Percentiles rank a stretch among this genome's conserved stretches.
Conservation (phyloP, 53 echinoderm and acorn worm genomes). For the Astropecten irregularis region DNA sequence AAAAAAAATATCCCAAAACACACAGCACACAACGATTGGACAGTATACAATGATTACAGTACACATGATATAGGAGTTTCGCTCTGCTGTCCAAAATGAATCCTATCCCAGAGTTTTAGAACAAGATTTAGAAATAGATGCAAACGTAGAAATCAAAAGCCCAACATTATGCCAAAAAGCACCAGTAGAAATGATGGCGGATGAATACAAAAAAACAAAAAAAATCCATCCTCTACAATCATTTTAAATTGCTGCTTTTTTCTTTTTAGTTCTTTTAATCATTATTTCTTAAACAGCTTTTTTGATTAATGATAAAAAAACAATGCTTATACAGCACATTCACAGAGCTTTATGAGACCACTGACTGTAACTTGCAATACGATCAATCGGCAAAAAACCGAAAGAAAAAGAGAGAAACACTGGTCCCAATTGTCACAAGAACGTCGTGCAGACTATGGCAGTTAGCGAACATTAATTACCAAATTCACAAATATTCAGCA, state of each 20-base stretch:
- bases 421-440: conserved; percentile 8
- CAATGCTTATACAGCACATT: neutral
- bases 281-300: no score
- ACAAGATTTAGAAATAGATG: conserved; percentile 11
- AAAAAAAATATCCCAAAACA: no score
- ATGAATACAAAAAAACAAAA: neutral
- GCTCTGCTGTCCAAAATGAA: neutral
- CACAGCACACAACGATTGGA: conserved; percentile 34
- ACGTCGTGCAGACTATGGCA: neutral
- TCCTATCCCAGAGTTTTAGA: neutral
- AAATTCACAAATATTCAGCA: neutral
- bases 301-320: neutral
- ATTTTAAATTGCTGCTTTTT: no score
- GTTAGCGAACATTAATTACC: conserved; percentile 8
- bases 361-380: neutral
- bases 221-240: neutral
- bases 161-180: conserved; percentile 15
- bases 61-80: conserved; percentile 18
- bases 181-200: conserved; percentile 35
- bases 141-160: neutral
- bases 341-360: neutral
- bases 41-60: conserved; percentile 24
- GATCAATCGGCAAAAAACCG: neutral
- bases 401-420: neutral
- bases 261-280: no score